These are phyloP conservation scores for Nycteola revayana DNA, from an alignment of 2,888 invertebrate species.

Conservation along the genomic window DNA sequence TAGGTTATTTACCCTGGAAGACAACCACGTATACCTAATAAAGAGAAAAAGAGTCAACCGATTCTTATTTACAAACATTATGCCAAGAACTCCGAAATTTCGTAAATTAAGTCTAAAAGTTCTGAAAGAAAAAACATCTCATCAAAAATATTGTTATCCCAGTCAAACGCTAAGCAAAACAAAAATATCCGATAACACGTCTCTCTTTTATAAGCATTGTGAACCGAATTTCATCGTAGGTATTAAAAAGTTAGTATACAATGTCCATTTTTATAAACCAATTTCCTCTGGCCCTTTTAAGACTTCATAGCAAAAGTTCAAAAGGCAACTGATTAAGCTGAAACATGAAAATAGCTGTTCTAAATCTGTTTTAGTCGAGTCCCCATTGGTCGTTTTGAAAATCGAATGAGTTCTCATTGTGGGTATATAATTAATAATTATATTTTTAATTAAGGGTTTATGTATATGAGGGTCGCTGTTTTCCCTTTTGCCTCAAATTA, in stretches of 20 bases:
- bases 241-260: conserved; percentile 34
- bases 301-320: conserved; percentile 31
- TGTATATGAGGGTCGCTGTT: background rate
- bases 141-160: conserved; percentile 15
- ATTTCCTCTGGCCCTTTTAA: conserved; percentile 30
- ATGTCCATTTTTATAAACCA: conserved; percentile 30
- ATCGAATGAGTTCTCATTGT: conserved; percentile 21
- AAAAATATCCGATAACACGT: conserved; percentile 14
- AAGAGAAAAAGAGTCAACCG: too few relatives aligned
- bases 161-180: conserved; percentile 13
- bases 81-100: too few relatives aligned
- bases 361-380: conserved; percentile 28
- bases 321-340: conserved; percentile 37
- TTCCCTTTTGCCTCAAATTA: conserved; percentile 1
- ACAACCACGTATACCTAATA: too few relatives aligned
- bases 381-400: conserved; percentile 28
- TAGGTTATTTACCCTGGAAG: too few relatives aligned
- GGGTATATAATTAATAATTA: conserved; percentile 17
- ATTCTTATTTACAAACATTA: too few relatives aligned
- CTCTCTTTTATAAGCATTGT: conserved; percentile 8
- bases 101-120: too few relatives aligned
- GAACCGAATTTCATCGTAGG: conserved; percentile 29
- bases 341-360: conserved; percentile 35
- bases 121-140: conserved; percentile 3
- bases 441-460: conserved; percentile 20